Conservation (phyloP, 2,113 vertebrate species). For the Antechinus flavipes region DNA sequence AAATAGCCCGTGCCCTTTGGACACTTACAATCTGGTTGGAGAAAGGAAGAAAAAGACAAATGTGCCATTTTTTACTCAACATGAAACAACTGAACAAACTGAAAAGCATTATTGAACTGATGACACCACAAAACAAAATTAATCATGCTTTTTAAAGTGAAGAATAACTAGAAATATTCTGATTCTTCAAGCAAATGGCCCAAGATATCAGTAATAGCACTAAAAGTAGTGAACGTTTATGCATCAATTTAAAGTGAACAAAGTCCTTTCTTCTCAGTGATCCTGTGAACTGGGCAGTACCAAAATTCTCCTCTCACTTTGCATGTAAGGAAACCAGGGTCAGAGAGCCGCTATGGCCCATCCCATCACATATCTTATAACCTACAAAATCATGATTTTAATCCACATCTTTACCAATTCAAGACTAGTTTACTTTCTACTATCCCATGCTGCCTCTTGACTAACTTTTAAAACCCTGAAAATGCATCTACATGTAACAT, state of each 20-base stretch:
- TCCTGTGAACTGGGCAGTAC: neutral
- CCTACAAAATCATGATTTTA: neutral
- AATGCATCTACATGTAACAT: no score
- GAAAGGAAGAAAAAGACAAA: neutral
- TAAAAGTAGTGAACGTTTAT: neutral
- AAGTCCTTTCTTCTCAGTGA: neutral
- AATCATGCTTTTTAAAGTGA: slow-evolving; percentile 52
- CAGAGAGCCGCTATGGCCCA: no score
- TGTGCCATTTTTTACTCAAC: neutral
- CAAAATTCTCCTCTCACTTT: neutral
- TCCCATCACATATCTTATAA: neutral
- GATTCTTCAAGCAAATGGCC: slow-evolving; percentile 55
- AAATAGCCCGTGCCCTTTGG: neutral
- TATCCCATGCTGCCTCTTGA: neutral
- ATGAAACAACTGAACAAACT: neutral
- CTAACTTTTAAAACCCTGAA: neutral
- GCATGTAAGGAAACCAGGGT: neutral
- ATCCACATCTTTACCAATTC: neutral
- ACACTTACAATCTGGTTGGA: neutral
- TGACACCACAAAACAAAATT: slow-evolving; percentile 69
- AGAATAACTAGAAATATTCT: slow-evolving; percentile 66
- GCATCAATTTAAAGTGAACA: neutral
- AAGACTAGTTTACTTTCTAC: neutral
- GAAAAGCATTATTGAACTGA: slow-evolving; percentile 67
- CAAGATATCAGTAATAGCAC: slow-evolving; percentile 23